Conservation (phyloP, 37 sponge, comb jelly and placozoan genomes). For the Beroe forskalii region DNA sequence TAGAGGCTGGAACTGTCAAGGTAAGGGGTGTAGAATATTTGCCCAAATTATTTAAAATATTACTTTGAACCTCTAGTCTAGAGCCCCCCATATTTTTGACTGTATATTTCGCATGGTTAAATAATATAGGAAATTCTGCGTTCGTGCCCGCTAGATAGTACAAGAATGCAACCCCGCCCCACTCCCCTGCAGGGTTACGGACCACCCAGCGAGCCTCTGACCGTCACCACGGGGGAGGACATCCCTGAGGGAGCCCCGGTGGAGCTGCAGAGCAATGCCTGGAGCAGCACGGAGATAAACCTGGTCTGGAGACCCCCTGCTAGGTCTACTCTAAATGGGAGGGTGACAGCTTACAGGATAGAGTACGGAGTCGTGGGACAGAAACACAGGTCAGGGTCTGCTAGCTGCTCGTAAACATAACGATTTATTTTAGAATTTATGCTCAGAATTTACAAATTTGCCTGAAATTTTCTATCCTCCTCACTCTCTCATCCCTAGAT, state of each 20-base stretch:
- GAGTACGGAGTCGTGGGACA: conserved; percentile 24
- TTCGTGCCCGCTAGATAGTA: too few relatives aligned
- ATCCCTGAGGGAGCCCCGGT: conserved; percentile 36
- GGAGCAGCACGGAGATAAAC: conserved; percentile 46
- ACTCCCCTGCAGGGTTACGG: conserved; percentile 61
- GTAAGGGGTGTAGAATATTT: too few relatives aligned
- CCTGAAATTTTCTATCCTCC: too few relatives aligned
- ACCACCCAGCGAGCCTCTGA: conserved; percentile 28
- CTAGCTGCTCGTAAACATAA: too few relatives aligned
- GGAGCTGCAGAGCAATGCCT: conserved; percentile 49
- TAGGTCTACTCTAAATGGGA: not conserved
- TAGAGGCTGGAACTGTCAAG: conserved; percentile 56
- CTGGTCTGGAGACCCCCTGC: conserved; percentile 25
- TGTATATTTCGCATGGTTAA: too few relatives aligned
- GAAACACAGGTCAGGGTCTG: not conserved
- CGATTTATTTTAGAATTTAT: too few relatives aligned
- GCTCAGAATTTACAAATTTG: too few relatives aligned
- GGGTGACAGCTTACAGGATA: not conserved
- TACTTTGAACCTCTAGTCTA: too few relatives aligned
- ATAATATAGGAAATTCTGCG: too few relatives aligned
- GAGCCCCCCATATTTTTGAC: too few relatives aligned
- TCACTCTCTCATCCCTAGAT: not conserved
- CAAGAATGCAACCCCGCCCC: too few relatives aligned
- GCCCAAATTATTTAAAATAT: too few relatives aligned
- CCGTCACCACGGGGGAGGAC: conserved; percentile 33